Conservation (phyloP, 2,888 invertebrate species). For the Caenorhabditis angaria region DNA sequence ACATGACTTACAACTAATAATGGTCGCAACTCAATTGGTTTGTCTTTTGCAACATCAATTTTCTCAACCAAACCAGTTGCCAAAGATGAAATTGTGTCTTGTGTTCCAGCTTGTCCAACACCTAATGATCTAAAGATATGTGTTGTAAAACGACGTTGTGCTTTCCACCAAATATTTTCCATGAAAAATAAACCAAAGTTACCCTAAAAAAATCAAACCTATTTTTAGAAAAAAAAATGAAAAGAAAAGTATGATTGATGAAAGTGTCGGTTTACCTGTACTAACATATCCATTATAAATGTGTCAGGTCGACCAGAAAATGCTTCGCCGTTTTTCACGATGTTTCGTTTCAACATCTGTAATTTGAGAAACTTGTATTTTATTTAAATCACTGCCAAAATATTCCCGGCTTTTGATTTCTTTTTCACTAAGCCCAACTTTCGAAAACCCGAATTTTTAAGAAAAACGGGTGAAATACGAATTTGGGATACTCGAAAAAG, state of each 20-base stretch:
- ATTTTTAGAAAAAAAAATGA: too few species aligned
- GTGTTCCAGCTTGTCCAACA: constrained; percentile 46
- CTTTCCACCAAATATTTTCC: constrained; percentile 50
- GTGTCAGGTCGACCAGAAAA: constrained; percentile 48
- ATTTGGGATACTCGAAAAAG: too few species aligned
- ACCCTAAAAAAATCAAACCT: constrained; percentile 22
- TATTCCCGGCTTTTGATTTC: too few species aligned
- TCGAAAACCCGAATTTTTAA: background rate
- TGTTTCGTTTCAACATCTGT: constrained; percentile 41
- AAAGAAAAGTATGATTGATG: too few species aligned
- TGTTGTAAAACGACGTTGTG: constrained; percentile 49
- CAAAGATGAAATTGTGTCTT: constrained; percentile 42
- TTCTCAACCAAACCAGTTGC: constrained; percentile 34
- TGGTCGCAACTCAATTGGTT: constrained; percentile 37
- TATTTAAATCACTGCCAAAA: too few species aligned
- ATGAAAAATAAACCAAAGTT: constrained; percentile 52
- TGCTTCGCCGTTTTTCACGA: constrained; percentile 47
- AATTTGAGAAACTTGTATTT: too few species aligned
- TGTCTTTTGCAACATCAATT: constrained; percentile 27
- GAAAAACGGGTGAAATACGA: background rate
- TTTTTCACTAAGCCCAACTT: too few species aligned
- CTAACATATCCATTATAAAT: constrained; percentile 48
- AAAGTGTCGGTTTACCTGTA: constrained; percentile 31
- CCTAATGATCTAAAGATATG: constrained; percentile 48
- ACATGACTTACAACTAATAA: constrained; percentile 33